phyloP scores from a whole-genome alignment of 1,140 invertebrate genomes.

The Bombus vancouverensis region DNA sequence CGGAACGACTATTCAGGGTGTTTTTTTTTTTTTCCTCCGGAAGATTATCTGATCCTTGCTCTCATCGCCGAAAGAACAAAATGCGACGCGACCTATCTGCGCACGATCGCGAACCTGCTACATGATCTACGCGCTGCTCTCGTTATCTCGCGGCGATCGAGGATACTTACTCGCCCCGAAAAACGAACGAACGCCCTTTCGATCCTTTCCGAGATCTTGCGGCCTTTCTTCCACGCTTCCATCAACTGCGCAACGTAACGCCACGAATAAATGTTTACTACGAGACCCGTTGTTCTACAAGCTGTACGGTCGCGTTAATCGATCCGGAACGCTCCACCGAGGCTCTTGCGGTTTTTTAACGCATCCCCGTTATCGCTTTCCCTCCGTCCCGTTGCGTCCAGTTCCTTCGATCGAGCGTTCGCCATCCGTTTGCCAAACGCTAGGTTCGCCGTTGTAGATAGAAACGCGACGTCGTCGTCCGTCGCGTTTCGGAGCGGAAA shows the following conservation, averaged over 20 bases:
- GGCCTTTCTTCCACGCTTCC: background rate
- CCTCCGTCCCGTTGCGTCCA: background rate
- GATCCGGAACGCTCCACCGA: background rate
- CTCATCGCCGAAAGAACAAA: slow-evolving; percentile 73
- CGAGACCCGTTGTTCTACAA: slow-evolving; percentile 60
- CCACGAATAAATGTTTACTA: slow-evolving; percentile 52
- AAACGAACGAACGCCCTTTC: slow-evolving; percentile 13
- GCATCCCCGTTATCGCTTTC: background rate
- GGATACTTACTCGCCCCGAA: slow-evolving; percentile 66
- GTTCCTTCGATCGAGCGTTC: background rate
- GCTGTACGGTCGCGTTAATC: slow-evolving; percentile 43
- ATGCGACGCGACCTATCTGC: slow-evolving; percentile 68
- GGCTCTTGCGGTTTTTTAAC: no score
- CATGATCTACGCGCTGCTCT: slow-evolving; percentile 70
- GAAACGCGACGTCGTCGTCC: no score
- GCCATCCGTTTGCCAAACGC: background rate
- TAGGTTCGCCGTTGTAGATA: no score
- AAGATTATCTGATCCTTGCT: slow-evolving; percentile 72
- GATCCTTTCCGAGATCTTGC: slow-evolving; percentile 33
- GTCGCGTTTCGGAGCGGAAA: no score
- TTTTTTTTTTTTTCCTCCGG: slow-evolving; percentile 11
- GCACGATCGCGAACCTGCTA: slow-evolving; percentile 70
- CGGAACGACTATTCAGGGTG: slow-evolving; percentile 51
- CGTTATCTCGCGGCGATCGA: slow-evolving; percentile 65
- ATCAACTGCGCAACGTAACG: slow-evolving; percentile 18